These are phyloP conservation scores for Ramazzottius varieornatus DNA, from an alignment of 2,888 invertebrate species.

Conservation along the genomic window DNA sequence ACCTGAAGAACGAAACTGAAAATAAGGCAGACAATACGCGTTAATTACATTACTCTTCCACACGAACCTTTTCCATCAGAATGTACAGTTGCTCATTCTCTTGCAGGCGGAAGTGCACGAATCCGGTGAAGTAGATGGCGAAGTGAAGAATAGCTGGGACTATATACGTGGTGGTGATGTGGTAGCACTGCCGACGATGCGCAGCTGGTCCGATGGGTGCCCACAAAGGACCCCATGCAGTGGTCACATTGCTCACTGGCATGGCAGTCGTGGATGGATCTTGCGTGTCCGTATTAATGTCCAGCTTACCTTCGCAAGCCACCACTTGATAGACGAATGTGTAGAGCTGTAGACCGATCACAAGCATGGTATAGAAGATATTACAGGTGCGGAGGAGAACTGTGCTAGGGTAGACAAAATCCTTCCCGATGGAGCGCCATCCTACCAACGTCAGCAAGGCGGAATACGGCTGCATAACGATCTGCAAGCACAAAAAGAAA, in stretches of 20 bases:
- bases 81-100: constrained; percentile 23
- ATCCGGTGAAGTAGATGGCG: constrained; percentile 19
- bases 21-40: too few relatives aligned
- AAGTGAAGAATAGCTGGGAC: constrained; percentile 22
- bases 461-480: background rate
- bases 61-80: constrained; percentile 20
- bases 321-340: constrained; percentile 19
- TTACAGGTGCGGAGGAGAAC: constrained; percentile 11
- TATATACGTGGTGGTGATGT: constrained; percentile 21
- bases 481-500: background rate
- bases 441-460: background rate
- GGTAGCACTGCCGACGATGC: constrained; percentile 10
- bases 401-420: background rate
- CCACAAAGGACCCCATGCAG: background rate
- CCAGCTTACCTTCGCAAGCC: constrained; percentile 20
- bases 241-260: background rate
- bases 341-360: constrained; percentile 16
- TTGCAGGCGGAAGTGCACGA: constrained; percentile 19
- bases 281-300: constrained; percentile 12
- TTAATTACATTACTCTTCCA: constrained; percentile 1
- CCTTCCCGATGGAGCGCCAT: background rate
- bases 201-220: background rate
- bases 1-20: too few relatives aligned
- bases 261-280: background rate
- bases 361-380: constrained; percentile 15